Base-by-base conservation (phyloP, 2,888 invertebrate species). In the Drosophila anomelani region DNA sequence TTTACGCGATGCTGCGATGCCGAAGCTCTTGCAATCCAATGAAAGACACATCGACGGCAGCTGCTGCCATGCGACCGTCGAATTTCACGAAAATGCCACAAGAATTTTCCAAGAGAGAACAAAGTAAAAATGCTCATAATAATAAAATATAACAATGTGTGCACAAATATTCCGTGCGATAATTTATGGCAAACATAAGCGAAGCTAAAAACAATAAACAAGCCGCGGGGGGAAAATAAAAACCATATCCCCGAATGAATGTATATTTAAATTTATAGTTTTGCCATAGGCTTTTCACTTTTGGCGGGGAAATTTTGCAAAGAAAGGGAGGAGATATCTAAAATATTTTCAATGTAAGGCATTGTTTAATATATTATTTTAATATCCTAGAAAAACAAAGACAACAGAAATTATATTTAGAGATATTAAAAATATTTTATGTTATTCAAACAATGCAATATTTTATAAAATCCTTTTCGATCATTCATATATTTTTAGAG, bases 21-120 rank as follows among this genome's bases (percentile, higher is more conserved):
- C 46, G 62, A 46, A 26, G 43, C 41, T 71, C 63, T 53, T 66
- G 51, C 69, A 75, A 38, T 51, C 67, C 80, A 76, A 68, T 78
- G 77, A 83, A 88, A 84, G 84, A 84, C 86, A 85, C 88, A 85
- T 85, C 88, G 85, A 85, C 84, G 86, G 85, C 85, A 85, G 85
- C 85, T 85, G 85, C 81, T 85, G 80, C 73, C 15, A 46, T 15
- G 74, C 86, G 47, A 41, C 69, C 47, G 29, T 53, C 47, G 64
- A 64, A 49, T 34, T 46, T 47, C 63, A 63, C 63, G 51, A n/a
- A 41, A 49, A 63, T 60, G 47, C 60, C 69, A 43, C 62, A 54
- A 70, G 62, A 76, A 69, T 70, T 76, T 76, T 75, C 53, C 62
- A 68, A 58, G 62, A 64, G 51, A 36, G 58, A 64, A 79, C 85